Evolutionary conservation across 2,113 vertebrate species (phyloP).

Genomic region (Colinus virginianus): DNA sequence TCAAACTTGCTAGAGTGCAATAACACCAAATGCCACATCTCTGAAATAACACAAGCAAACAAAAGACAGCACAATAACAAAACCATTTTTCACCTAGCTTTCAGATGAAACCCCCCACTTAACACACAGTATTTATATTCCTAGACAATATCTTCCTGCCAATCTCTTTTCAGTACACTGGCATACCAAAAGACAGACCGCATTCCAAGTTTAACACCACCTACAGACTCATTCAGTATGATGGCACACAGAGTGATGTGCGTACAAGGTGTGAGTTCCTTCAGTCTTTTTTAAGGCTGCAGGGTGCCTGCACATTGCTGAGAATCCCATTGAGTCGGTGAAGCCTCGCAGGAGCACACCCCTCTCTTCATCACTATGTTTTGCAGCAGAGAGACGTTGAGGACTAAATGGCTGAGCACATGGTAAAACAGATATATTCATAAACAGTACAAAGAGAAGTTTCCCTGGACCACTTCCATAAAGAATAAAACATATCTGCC

Average conservation of each 20-base stretch:
- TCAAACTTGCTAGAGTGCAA: conserved; percentile 63
- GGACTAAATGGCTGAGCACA: not conserved
- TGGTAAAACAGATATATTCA: not conserved
- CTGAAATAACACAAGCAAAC: conserved; percentile 13
- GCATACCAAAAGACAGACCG: conserved; percentile 31
- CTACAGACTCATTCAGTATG: not conserved
- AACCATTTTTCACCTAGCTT: not conserved
- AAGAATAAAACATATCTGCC: not conserved
- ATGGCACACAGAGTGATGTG: not conserved
- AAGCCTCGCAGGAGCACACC: not conserved
- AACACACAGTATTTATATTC: conserved; percentile 46
- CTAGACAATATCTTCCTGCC: conserved; percentile 30
- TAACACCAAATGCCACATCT: conserved; percentile 57
- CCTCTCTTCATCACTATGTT: not conserved
- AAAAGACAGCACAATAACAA: conserved; percentile 6
- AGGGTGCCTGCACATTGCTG: not conserved
- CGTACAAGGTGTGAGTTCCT: not conserved
- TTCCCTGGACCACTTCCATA: not conserved
- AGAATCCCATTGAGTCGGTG: not conserved
- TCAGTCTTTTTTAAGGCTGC: conserved; percentile 1
- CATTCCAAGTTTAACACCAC: conserved; percentile 40
- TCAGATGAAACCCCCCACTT: conserved; percentile 21
- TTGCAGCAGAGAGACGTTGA: not conserved
- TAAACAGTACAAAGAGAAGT: not conserved
- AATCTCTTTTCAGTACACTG: conserved; percentile 44